These are phyloP conservation scores for Diglossa cyanea DNA, from an alignment of 2,797 vertebrate genomes.

Conservation along the genomic window DNA sequence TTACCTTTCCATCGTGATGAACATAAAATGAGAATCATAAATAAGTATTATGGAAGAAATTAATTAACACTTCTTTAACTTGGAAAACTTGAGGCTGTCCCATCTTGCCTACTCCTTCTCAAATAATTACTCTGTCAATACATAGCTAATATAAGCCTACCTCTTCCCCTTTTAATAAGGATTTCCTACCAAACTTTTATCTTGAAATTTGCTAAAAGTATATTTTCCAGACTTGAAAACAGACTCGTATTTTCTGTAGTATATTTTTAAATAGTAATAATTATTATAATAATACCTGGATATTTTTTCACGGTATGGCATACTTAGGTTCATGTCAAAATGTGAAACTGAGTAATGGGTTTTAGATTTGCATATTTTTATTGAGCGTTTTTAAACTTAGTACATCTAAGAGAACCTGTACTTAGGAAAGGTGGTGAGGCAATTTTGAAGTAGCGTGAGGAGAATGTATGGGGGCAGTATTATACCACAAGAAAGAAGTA, in stretches of 20 bases:
- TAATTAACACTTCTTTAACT: background rate
- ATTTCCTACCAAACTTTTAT: background rate
- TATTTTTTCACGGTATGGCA: background rate
- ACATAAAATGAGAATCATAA: background rate
- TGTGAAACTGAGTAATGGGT: background rate
- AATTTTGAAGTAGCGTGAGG: background rate
- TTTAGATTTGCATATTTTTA: background rate
- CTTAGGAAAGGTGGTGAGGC: background rate
- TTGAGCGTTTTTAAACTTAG: background rate
- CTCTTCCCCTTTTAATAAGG: background rate
- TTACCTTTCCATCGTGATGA: background rate
- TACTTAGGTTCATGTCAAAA: background rate
- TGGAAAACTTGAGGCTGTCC: background rate
- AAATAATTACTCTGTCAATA: background rate
- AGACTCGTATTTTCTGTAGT: background rate
- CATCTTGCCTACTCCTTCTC: background rate
- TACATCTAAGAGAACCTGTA: background rate
- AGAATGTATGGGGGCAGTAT: conserved; percentile 10
- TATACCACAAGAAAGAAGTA: background rate
- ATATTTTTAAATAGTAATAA: background rate
- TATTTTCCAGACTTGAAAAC: background rate
- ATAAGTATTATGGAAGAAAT: background rate
- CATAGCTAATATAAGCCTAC: background rate
- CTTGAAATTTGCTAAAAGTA: background rate
- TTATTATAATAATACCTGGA: background rate